Conservation (phyloP, 2,888 invertebrate species). For the Altica lythri region DNA sequence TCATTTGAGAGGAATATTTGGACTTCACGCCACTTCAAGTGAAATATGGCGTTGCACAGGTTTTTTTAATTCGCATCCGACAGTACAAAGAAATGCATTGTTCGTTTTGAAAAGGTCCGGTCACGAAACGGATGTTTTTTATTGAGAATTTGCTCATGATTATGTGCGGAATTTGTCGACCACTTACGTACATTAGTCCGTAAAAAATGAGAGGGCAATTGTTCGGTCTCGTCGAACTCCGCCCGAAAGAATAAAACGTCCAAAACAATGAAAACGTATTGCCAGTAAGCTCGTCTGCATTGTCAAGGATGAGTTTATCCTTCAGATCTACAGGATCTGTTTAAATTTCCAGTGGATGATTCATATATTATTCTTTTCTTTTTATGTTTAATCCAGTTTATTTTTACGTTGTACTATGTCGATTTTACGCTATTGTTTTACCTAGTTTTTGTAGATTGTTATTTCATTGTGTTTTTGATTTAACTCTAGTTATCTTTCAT, state of each 20-base stretch:
- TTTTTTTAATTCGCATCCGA: conserved; percentile 30
- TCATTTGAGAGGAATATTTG: conserved; percentile 28
- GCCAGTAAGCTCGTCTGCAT: conserved; percentile 10
- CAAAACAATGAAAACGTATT: conserved; percentile 15
- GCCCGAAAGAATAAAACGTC: conserved; percentile 12
- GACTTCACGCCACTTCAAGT: conserved; percentile 31
- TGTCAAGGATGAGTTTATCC: conserved; percentile 10
- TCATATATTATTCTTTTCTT: no score
- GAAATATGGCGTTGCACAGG: conserved; percentile 34
- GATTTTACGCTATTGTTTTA: no score
- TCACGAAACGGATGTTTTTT: conserved; percentile 31
- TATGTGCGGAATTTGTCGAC: conserved; percentile 25
- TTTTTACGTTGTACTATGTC: no score
- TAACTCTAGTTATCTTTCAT: no score
- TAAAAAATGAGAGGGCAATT: conserved; percentile 15
- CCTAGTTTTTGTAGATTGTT: no score
- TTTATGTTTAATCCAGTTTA: no score
- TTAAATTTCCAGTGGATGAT: no score
- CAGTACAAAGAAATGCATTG: conserved; percentile 32
- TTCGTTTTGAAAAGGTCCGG: conserved; percentile 25
- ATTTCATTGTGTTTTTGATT: no score
- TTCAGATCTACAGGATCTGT: no score
- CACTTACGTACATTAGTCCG: conserved; percentile 21
- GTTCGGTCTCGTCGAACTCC: conserved; percentile 9
- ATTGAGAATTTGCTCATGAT: conserved; percentile 28